Base-by-base conservation (phyloP, 64 coral and sea anemone species). In the Montipora efflorescens region DNA sequence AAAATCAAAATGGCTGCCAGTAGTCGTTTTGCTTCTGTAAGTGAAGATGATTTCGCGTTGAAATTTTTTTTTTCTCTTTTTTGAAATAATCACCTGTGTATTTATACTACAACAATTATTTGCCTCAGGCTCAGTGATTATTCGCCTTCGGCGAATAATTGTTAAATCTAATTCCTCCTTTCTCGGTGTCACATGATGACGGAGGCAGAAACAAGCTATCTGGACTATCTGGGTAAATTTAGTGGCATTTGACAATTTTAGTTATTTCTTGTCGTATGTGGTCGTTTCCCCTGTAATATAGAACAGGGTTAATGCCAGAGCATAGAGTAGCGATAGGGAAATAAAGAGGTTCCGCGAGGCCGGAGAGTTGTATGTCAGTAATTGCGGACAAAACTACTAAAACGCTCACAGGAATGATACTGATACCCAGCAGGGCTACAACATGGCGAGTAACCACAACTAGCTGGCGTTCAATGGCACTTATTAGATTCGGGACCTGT, bases 291-390 rank as follows among this genome's bases (percentile, higher is more conserved):
- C 46, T 70, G 82, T 86, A 86, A 18, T 86, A 86, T 45, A 86
- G 45, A 18, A 86, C 44, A 12, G 82, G 64, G 19, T 86, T 86
- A 4, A 86, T 49, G 71, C 82, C 66, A 48, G 82, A 86, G 47
- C 82, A 86, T 14, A 86, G 64, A 71, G 62, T 86, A 12, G 82
- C 82, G 7, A 86, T n/a, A 19, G 82, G 62, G 44, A 86, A 86
- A n/a, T 48, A 86, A 13, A 86, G 10, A 15, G 82, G 82, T 59
- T 86, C 82, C 11, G 18, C 66, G 22, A 86, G 71, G 46, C 46
- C 7, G 18, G 8, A 1, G 3, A 86, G 9, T 13, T 71, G 11
- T 48, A 48, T 11, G 1, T 18, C 15, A 70, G 50, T 0, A 21
- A 86, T 51, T 14, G 5, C 7, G 1, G 82, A 71, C 11, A 86